Evolutionary conservation across 2,797 vertebrate genomes (phyloP).

Genomic region (Moxostoma hubbsi): DNA sequence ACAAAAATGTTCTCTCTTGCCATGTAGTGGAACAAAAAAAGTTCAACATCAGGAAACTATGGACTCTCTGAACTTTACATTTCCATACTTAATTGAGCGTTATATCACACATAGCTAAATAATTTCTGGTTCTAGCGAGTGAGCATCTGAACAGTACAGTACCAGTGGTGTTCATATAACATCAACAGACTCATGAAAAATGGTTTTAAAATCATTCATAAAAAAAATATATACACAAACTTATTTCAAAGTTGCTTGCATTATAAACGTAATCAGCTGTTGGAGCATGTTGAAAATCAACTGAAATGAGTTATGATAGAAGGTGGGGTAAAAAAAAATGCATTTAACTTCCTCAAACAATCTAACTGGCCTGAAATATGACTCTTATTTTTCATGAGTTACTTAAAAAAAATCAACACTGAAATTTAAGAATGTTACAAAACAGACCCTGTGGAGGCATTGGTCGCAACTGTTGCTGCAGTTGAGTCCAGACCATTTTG

Average conservation of each 20-base stretch:
- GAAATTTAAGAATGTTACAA: conserved; percentile 77
- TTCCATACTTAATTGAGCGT: conserved; percentile 84
- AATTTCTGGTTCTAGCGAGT: conserved; percentile 70
- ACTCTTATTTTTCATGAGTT: conserved; percentile 74
- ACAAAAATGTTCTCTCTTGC: conserved; percentile 85
- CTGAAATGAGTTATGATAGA: conserved; percentile 35
- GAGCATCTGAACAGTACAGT: conserved; percentile 82
- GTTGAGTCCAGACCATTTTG: conserved; percentile 97
- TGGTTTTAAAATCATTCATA: conserved; percentile 83
- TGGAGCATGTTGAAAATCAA: conserved; percentile 41
- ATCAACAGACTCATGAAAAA: conserved; percentile 67
- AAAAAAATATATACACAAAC: conserved; percentile 45
- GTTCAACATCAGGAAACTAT: conserved; percentile 89
- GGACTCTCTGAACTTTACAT: conserved; percentile 75
- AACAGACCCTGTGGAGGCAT: conserved; percentile 74
- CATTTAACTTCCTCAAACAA: conserved; percentile 87
- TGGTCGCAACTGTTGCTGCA: conserved; percentile 72
- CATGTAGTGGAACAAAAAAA: conserved; percentile 81
- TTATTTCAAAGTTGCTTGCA: conserved; percentile 26
- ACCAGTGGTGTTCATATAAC: conserved; percentile 78
- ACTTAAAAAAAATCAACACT: conserved; percentile 59
- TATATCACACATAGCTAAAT: conserved; percentile 73
- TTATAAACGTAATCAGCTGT: conserved; percentile 45
- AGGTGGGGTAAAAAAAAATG: conserved; percentile 70
- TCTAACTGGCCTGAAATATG: conserved; percentile 86